Evolutionary conservation across 2,797 vertebrate genomes (phyloP), one percentile per base, ranked within the genome.

Genomic region (Danio aesculapii): DNA sequence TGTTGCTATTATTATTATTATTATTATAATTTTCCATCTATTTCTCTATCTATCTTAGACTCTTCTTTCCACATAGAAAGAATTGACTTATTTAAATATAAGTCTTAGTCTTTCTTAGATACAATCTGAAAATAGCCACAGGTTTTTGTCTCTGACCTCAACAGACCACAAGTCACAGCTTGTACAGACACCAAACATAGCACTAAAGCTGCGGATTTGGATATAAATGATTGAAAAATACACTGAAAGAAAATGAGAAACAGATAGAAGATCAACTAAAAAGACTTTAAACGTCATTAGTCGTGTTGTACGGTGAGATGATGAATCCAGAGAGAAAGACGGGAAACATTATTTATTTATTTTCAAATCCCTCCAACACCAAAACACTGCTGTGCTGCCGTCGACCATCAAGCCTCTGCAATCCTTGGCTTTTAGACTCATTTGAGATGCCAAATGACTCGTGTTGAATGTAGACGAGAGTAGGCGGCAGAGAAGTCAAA

Each of bases 141-240:
- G 41, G n/a, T 30, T 21, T 59, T 73, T 59, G 41, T 58, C 55
- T 53, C 55, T 58, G 41, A 58, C 53, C 55, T 58, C 14, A 73
- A 73, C 16, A 72, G 16, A 59, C 39, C 6, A 21, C 41, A 14
- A 46, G n/a, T 39, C 58, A 53, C 14, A 58, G 52, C 43, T 4
- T 46, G 17, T 41, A 47, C 53, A 46, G 8, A 73, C 17, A 58
- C 17, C 55, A 58, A 57, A 58, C 43, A 46, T 10, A 21, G n/a
- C 43, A 58, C 53, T 73, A 30, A 73, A 59, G 70, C 70, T 58
- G 17, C 2, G 70, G 70, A 58, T 73, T 73, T 46, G 41, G 53
- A 8, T 58, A 44, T 58, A 30, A 16, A 73, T 73, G 6, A 59
- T 47, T 68, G 44, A 49, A 69, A 59, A 59, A 79, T 19, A 61